A percentile compares a stretch with the other conserved stretches of the same genome.
Conservation (phyloP, 2,797 vertebrate species). For the Emys orbicularis region DNA sequence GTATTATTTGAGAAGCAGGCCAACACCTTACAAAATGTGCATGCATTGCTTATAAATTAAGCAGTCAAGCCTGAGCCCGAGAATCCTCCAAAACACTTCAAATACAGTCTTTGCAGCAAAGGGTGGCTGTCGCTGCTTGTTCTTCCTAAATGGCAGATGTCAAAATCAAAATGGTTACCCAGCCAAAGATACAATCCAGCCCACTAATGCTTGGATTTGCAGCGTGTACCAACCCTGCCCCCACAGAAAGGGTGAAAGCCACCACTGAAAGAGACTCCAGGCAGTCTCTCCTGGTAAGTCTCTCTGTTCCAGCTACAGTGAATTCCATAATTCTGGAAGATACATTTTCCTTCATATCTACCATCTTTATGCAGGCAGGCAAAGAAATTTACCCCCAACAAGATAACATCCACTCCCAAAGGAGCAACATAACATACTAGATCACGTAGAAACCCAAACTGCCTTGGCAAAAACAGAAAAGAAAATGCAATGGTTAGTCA, state of each 20-base stretch:
- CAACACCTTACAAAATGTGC: neutral
- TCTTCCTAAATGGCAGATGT: conserved; percentile 53
- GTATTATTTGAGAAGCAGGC: neutral
- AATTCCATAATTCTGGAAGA: conserved; percentile 34
- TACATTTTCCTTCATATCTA: neutral
- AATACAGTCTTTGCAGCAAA: conserved; percentile 35
- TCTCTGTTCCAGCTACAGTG: conserved; percentile 34
- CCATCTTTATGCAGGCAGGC: neutral
- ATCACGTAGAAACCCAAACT: neutral
- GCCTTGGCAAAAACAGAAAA: neutral
- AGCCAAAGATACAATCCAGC: neutral
- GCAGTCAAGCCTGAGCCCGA: neutral
- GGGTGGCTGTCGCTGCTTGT: conserved; percentile 41
- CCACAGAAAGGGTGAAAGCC: neutral
- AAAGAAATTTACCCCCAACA: neutral
- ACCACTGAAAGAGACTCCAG: neutral
- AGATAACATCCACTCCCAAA: neutral
- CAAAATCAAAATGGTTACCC: conserved; percentile 45
- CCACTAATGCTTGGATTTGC: conserved; percentile 29
- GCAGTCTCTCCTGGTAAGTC: conserved; percentile 28
- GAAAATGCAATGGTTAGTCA: neutral
- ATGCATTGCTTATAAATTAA: conserved; percentile 7
- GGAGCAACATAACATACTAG: neutral
- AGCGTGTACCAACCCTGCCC: neutral
- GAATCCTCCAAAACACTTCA: neutral